A percentile compares a stretch with the other conserved stretches of the same genome.
Conservation (phyloP, 1,140 invertebrate genomes). For the Camponotus pennsylvanicus region DNA sequence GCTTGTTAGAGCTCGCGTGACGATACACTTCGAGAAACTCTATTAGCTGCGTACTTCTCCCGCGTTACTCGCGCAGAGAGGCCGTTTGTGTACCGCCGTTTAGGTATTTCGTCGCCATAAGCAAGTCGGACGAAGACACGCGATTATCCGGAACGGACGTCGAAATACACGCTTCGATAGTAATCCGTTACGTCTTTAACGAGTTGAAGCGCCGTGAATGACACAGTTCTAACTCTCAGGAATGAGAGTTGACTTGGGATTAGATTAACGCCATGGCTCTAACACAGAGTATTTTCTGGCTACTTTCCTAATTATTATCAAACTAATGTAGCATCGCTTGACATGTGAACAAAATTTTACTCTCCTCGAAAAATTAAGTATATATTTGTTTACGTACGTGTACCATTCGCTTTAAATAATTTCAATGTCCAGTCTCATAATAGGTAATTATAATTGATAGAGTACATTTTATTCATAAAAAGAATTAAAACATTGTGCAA, state of each 20-base stretch:
- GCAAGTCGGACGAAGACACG: conserved; percentile 43
- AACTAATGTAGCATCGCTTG: not conserved
- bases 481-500: not conserved
- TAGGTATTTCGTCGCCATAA: conserved; percentile 49
- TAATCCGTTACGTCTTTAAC: conserved; percentile 48
- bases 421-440: not conserved
- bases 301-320: conserved; percentile 1
- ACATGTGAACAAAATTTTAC: not conserved
- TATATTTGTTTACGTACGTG: no score
- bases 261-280: conserved; percentile 25
- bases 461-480: not conserved
- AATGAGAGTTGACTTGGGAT: not conserved
- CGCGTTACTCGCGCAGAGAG: not conserved
- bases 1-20: conserved; percentile 60
- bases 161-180: conserved; percentile 39
- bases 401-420: not conserved
- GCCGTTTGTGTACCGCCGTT: conserved; percentile 12
- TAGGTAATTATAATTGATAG: not conserved
- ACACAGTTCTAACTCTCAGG: conserved; percentile 8
- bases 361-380: not conserved
- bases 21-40: conserved; percentile 51
- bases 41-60: conserved; percentile 46
- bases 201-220: conserved; percentile 30
- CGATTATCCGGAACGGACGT: conserved; percentile 54
- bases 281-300: conserved; percentile 27